Percentiles rank a stretch among this genome's conserved stretches.
Evolutionary conservation across 2,888 invertebrate genomes (phyloP).

Genomic region (Idaea aversata): DNA sequence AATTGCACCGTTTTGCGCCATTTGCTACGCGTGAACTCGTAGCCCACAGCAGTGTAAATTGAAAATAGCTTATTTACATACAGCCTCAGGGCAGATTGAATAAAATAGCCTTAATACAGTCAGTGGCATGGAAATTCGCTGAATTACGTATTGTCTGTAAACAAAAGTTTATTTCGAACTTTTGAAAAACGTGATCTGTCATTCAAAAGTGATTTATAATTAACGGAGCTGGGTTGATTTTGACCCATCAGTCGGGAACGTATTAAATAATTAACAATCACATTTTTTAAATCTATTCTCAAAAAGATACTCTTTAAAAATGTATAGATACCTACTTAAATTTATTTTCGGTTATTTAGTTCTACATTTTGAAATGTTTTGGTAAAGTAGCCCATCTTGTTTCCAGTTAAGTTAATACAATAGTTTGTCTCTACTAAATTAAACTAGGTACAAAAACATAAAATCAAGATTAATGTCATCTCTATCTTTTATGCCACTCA

Average conservation of each 20-base stretch:
- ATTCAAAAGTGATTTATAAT: too few relatives aligned
- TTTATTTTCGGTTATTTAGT: background rate
- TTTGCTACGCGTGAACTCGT: slow-evolving; percentile 14
- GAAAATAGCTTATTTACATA: slow-evolving; percentile 43
- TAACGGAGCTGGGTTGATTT: background rate
- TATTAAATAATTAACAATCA: background rate
- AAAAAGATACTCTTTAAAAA: too few relatives aligned
- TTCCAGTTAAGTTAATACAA: too few relatives aligned
- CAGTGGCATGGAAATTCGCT: slow-evolving; percentile 1
- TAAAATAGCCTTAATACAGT: slow-evolving; percentile 23
- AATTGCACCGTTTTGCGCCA: slow-evolving; percentile 26
- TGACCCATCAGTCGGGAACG: background rate
- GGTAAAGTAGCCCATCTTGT: too few relatives aligned
- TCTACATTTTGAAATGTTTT: too few relatives aligned
- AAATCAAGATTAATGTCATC: slow-evolving; percentile 23
- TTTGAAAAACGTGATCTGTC: background rate
- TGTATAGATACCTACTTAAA: background rate
- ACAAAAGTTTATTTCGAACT: background rate
- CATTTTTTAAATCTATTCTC: too few relatives aligned
- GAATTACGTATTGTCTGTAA: background rate
- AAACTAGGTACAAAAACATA: slow-evolving; percentile 8
- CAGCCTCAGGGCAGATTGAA: slow-evolving; percentile 22
- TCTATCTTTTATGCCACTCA: slow-evolving; percentile 24
- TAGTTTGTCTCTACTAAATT: too few relatives aligned
- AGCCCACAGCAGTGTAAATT: slow-evolving; percentile 33